phyloP scores from a whole-genome alignment of 2,888 invertebrate genomes.

The Ornithoptera alexandrae region DNA sequence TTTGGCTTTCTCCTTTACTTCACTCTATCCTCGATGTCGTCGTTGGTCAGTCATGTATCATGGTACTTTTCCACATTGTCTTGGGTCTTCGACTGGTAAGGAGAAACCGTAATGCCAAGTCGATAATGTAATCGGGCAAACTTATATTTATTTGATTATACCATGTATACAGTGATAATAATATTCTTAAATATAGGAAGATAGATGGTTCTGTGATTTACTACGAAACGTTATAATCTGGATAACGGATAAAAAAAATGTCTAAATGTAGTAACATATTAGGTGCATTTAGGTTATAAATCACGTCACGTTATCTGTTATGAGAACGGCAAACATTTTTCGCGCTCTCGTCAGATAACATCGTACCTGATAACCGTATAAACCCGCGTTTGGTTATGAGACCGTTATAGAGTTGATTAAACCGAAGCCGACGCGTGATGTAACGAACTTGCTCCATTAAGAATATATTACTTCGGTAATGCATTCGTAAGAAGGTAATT shows the following conservation, averaged over 20 bases:
- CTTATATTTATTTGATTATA: no score
- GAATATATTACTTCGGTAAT: constrained; percentile 1
- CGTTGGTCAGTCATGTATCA: no score
- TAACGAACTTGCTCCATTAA: not conserved
- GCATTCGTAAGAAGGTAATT: not conserved
- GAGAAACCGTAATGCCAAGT: no score
- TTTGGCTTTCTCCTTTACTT: no score
- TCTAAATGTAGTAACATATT: constrained; percentile 14
- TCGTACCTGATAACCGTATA: constrained; percentile 27
- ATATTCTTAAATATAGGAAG: no score
- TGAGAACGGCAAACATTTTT: constrained; percentile 40
- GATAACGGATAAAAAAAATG: not conserved
- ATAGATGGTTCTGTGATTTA: not conserved
- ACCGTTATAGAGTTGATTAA: constrained; percentile 45
- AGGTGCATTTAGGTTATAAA: constrained; percentile 28
- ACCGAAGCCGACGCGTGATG: constrained; percentile 26
- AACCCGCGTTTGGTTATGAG: constrained; percentile 33
- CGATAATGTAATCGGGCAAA: no score
- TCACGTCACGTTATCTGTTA: constrained; percentile 35
- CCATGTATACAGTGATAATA: no score
- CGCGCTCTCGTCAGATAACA: constrained; percentile 32
- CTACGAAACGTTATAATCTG: not conserved
- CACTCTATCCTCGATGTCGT: no score
- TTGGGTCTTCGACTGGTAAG: no score
- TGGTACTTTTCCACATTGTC: no score